Percentiles rank a stretch among this genome's conserved stretches.
phyloP scores from a whole-genome alignment of 2,797 vertebrate genomes.

The Microctenopoma lineatum region DNA sequence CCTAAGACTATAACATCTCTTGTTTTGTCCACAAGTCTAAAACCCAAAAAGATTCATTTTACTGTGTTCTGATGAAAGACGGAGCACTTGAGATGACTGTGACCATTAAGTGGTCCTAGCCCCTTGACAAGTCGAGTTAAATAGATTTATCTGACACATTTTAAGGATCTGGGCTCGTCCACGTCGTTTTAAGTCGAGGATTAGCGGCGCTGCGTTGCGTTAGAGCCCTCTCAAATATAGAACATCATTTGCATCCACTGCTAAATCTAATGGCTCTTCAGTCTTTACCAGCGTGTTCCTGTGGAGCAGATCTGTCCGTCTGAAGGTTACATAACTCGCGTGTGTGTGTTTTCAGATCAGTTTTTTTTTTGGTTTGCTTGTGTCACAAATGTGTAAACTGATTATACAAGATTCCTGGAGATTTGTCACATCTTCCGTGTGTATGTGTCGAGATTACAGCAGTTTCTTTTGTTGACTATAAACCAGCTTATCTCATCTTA shows the following conservation, averaged over 20 bases:
- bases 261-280: neutral
- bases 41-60: neutral
- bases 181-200: too few relatives aligned
- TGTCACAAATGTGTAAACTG: too few relatives aligned
- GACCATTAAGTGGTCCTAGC: too few relatives aligned
- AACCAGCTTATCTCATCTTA: neutral
- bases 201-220: too few relatives aligned
- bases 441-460: neutral
- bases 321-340: conserved; percentile 5
- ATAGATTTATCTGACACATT: too few relatives aligned
- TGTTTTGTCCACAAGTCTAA: neutral
- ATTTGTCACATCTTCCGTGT: neutral
- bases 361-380: too few relatives aligned
- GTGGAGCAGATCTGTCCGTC: neutral
- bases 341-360: neutral
- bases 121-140: too few relatives aligned
- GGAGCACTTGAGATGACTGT: neutral
- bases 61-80: neutral
- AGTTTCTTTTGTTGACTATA: conserved; percentile 12
- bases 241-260: neutral
- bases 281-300: neutral
- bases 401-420: neutral
- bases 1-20: neutral
- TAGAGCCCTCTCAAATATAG: too few relatives aligned
- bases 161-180: too few relatives aligned